A percentile compares a stretch with the other conserved stretches of the same genome.
phyloP scores from a whole-genome alignment of 2,888 invertebrate species.

The Beris chalybata region DNA sequence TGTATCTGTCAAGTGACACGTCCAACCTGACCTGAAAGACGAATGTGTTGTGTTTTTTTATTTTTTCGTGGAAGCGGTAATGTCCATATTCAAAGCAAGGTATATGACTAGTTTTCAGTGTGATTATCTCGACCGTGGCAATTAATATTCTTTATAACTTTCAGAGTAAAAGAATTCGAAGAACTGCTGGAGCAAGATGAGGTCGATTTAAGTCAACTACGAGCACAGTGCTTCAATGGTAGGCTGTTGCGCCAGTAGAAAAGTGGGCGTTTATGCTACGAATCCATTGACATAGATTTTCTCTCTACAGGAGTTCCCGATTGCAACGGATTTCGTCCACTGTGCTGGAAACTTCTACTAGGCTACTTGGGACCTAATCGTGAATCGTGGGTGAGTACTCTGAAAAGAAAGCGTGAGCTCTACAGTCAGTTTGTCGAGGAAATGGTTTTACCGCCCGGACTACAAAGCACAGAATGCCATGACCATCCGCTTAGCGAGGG shows the following conservation, averaged over 20 bases:
- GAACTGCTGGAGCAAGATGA: conserved; percentile 69
- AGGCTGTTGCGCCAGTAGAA: conserved; percentile 44
- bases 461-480: conserved; percentile 57
- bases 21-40: no score
- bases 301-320: conserved; percentile 79
- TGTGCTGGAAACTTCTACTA: conserved; percentile 87
- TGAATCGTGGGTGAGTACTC: conserved; percentile 67
- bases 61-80: conserved; percentile 33
- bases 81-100: conserved; percentile 56
- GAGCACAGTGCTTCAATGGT: conserved; percentile 81
- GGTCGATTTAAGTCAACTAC: conserved; percentile 69
- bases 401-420: conserved; percentile 74
- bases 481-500: conserved; percentile 95
- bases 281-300: not conserved
- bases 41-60: not conserved
- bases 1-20: no score
- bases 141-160: conserved; percentile 45
- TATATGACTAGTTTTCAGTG: conserved; percentile 40
- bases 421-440: conserved; percentile 87
- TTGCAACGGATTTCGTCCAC: conserved; percentile 76
- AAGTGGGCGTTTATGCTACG: conserved; percentile 11
- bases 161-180: conserved; percentile 80
- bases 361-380: conserved; percentile 79
- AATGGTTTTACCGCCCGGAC: conserved; percentile 83
- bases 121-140: not conserved